Conservation (phyloP, 1,140 invertebrate species). For the Pseudomyrmex sp. region DNA sequence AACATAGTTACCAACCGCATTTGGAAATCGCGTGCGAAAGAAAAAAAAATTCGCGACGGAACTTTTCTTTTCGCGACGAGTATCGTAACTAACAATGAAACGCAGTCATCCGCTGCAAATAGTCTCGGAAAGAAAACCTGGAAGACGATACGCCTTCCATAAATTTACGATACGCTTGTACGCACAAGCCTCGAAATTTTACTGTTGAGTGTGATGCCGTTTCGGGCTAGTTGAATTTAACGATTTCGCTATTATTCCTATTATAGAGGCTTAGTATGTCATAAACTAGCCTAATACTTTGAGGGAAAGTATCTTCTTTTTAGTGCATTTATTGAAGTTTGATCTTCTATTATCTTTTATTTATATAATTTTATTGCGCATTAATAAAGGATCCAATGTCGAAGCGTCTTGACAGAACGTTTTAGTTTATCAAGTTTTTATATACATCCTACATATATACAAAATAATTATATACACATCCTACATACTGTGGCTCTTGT, state of each 20-base stretch:
- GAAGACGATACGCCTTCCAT: constrained; percentile 15
- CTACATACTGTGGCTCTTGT: too few relatives aligned
- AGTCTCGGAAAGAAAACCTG: constrained; percentile 27
- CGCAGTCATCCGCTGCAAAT: constrained; percentile 41
- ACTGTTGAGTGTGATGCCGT: constrained; percentile 3
- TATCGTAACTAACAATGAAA: background rate
- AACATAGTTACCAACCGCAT: constrained; percentile 25
- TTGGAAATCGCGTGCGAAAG: constrained; percentile 38
- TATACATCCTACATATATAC: too few relatives aligned
- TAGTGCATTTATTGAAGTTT: too few relatives aligned
- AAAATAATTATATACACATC: too few relatives aligned
- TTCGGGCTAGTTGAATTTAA: constrained; percentile 20
- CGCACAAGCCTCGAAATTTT: constrained; percentile 27
- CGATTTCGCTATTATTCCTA: constrained; percentile 42
- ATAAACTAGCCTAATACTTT: background rate
- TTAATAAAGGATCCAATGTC: too few relatives aligned
- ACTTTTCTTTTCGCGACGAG: constrained; percentile 24
- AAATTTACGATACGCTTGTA: constrained; percentile 46
- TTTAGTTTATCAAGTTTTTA: too few relatives aligned
- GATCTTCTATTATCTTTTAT: background rate
- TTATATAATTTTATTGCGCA: background rate
- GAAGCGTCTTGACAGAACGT: too few relatives aligned
- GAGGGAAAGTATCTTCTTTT: constrained; percentile 13
- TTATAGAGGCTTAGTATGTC: constrained; percentile 16
- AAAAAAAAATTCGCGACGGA: background rate